A percentile compares a stretch with the other conserved stretches of the same genome.
Evolutionary conservation across 2,888 invertebrate genomes (phyloP).

Genomic region (Acronicta alni): DNA sequence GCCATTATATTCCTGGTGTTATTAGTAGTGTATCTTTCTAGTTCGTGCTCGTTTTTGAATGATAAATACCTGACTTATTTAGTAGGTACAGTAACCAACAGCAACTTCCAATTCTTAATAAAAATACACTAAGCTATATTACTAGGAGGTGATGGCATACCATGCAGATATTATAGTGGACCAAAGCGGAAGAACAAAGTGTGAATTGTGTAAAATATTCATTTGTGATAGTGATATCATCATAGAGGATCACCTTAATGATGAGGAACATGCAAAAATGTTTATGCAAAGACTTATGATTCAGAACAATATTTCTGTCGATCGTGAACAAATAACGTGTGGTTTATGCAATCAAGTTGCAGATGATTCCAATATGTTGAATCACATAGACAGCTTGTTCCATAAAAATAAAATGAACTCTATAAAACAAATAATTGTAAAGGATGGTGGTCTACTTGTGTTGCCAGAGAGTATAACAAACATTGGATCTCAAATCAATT

Average conservation of each 20-base stretch:
- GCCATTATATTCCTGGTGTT: too few species aligned
- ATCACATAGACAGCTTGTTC: conserved; percentile 55
- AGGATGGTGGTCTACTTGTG: conserved; percentile 65
- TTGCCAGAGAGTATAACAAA: conserved; percentile 55
- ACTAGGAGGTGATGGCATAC: conserved; percentile 37
- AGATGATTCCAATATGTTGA: conserved; percentile 33
- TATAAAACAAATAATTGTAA: conserved; percentile 55
- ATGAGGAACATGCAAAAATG: conserved; percentile 55
- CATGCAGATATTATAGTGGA: conserved; percentile 64
- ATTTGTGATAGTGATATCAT: conserved; percentile 49
- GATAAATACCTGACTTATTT: too few species aligned
- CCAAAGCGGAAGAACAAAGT: conserved; percentile 57
- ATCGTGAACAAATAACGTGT: conserved; percentile 51
- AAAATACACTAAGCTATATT: neutral
- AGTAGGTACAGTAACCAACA: too few species aligned
- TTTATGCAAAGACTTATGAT: conserved; percentile 60
- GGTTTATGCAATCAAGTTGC: conserved; percentile 56
- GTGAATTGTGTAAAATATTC: conserved; percentile 61
- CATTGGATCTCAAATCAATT: conserved; percentile 42
- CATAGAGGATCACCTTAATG: conserved; percentile 61
- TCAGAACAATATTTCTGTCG: conserved; percentile 58
- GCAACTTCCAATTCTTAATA: too few species aligned
- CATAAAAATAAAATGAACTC: conserved; percentile 52
- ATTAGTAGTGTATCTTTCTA: too few species aligned
- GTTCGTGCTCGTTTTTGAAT: too few species aligned